Evolutionary conservation across 2,113 vertebrate genomes (phyloP).

Genomic region (Podarcis cretensis): DNA sequence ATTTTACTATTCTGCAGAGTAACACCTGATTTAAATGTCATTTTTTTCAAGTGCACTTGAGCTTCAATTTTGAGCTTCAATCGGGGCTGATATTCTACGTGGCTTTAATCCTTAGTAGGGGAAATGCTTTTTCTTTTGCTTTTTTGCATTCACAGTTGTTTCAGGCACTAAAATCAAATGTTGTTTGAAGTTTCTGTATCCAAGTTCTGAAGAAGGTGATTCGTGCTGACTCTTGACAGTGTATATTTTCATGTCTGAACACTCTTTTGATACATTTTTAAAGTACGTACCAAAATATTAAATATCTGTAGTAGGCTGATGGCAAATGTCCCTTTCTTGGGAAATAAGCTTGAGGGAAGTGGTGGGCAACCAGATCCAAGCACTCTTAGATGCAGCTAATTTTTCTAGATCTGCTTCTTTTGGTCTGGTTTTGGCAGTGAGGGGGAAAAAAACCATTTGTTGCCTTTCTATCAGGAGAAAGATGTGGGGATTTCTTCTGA

Average conservation of each 20-base stretch:
- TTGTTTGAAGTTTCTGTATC: background rate
- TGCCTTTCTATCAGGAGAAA: no score
- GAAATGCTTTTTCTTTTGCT: background rate
- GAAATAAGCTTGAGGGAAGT: no score
- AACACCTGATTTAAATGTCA: background rate
- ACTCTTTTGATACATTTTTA: background rate
- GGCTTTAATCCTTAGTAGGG: background rate
- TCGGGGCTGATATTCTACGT: background rate
- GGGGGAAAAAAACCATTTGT: no score
- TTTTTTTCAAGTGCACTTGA: background rate
- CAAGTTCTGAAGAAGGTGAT: background rate
- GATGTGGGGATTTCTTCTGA: no score
- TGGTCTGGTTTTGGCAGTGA: background rate
- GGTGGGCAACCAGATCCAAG: no score
- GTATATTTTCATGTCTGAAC: background rate
- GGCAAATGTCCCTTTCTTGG: no score
- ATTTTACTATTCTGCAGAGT: background rate
- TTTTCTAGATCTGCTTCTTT: background rate
- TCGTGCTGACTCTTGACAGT: background rate
- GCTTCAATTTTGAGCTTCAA: background rate
- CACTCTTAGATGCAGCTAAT: background rate
- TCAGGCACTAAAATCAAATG: background rate
- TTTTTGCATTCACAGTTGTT: conserved; percentile 14
- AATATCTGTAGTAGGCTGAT: background rate
- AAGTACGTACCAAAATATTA: background rate